These are phyloP conservation scores for Valencia hispanica DNA, from an alignment of 2,797 vertebrate species.

Conservation along the genomic window DNA sequence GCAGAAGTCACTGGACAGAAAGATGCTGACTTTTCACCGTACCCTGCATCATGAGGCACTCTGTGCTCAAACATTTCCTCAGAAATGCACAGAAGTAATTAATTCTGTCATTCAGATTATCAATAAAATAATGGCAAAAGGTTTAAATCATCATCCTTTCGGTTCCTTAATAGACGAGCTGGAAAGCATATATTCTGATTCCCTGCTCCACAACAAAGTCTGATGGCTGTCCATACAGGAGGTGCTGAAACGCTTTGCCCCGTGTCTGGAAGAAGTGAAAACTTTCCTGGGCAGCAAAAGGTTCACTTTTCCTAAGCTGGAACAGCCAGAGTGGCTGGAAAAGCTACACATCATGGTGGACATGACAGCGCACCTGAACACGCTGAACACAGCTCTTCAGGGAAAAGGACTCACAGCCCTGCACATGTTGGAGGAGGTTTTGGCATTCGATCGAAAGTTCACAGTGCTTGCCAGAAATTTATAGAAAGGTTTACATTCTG, in stretches of 20 bases:
- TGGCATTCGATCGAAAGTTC: not conserved
- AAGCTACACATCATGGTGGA: not conserved
- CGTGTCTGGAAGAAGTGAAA: not conserved
- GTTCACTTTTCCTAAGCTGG: too few species aligned
- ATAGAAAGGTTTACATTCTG: not conserved
- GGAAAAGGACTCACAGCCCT: not conserved
- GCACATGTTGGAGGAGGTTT: constrained; percentile 1
- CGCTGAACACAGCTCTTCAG: not conserved
- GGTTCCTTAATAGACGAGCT: constrained; percentile 38
- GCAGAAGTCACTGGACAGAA: constrained; percentile 1
- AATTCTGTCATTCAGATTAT: not conserved
- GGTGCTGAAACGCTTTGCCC: not conserved
- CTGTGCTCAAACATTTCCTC: not conserved
- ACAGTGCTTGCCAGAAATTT: not conserved
- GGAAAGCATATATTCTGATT: constrained; percentile 24
- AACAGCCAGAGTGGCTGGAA: not conserved
- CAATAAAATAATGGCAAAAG: constrained; percentile 2
- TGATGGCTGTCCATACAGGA: not conserved
- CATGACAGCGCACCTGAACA: not conserved
- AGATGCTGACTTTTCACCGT: not conserved
- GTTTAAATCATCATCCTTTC: constrained; percentile 9
- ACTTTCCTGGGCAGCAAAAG: too few species aligned
- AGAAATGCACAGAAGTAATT: not conserved
- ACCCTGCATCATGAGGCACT: not conserved
- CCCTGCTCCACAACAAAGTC: constrained; percentile 1